Evolutionary conservation across 2,113 vertebrate species (phyloP), one percentile per base, ranked within the genome.

Genomic region (Phalacrocorax pelagicus): DNA sequence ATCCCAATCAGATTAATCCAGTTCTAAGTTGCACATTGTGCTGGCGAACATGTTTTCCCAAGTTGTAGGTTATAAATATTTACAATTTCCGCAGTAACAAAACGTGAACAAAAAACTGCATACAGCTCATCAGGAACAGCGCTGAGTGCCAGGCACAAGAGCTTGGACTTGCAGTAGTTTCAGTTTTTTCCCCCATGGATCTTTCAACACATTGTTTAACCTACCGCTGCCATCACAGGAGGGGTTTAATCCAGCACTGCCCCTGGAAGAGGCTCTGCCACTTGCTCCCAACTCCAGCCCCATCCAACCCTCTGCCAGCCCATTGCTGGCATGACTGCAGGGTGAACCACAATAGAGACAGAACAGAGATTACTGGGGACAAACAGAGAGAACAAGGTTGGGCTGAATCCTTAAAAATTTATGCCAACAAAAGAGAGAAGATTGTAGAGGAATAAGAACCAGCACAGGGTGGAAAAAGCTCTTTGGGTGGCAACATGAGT

Each of bases 21-120:
- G 74, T 90, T 81, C 36, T 63, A 79, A 95, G 8, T 89, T 91
- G 86, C 55, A 85, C 15, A 4, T 55, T 88, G 62, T 55, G 47
- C 71, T 16, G 15, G 92, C 88, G 92, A 90, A 62, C 74, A 77
- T 23, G 20, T 71, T 88, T 94, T 91, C 91, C 67, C 44, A 82
- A 96, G 89, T 47, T 1, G 0, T 59, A 93, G 78, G 63, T 94
- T 96, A 82, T 96, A 97, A 97, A 97, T 97, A 96, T 97, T 97
- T 97, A 97, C 91, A 91, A 55, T 52, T 85, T 90, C 91, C 1
- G 9, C 74, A 86, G 87, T 36, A 90, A 95, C 62, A 82, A 92
- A 73, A 95, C 17, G 51, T 1, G 47, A 82, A 78, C 55, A 38
- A 62, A 88, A 66, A 47, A 15, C 30, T 36, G 20, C 0, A 0